Evolutionary conservation across 2,113 vertebrate species (phyloP), one percentile per base, ranked within the genome.

Genomic region (Thalassoma bifasciatum): DNA sequence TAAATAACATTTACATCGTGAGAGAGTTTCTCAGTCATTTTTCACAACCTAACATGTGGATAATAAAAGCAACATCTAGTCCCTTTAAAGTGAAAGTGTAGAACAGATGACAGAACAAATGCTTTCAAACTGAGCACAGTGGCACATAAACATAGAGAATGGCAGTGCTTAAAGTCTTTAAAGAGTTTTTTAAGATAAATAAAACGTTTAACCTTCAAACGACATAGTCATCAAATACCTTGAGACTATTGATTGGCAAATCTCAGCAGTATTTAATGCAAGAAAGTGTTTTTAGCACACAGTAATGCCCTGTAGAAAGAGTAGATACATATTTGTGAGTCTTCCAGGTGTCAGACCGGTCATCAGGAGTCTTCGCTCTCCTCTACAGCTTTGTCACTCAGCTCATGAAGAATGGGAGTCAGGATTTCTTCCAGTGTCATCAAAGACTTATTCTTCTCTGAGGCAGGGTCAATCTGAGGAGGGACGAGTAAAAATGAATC

Each of bases 371-470:
- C 56, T 10, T 92, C 90, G 9, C 65, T 73, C 85, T 83, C 82
- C 34, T 94, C 91, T 64, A 72, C 83, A 21, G 88, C 87, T 83
- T 82, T 92, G 79, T 91, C 93, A 65, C 86, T 92, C 90, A 96
- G 93, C 80, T 95, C 94, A 75, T 94, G 91, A 63, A 98, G 88
- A 54, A 94, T 86, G 71, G 93, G 93, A 65, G 93, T 94, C 90
- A 99, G 94, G 86, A 96, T 93, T 83, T 93, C 94, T 92, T 91
- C 95, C 66, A 99, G 90, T 38, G 93, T 93, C 17, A 71, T 80
- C 84, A 96, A 86, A 61, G 89, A 26, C 5, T 86, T 86, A 47
- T 94, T 95, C 22, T 94, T 88, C 81, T 95, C 94, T 38, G 95
- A 95, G 84, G 95, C 87, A 1, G 91, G 89, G 80, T 84, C 92